These are phyloP conservation scores for Polyommatus iphigenia DNA, from an alignment of 2,888 invertebrate genomes.

Conservation along the genomic window DNA sequence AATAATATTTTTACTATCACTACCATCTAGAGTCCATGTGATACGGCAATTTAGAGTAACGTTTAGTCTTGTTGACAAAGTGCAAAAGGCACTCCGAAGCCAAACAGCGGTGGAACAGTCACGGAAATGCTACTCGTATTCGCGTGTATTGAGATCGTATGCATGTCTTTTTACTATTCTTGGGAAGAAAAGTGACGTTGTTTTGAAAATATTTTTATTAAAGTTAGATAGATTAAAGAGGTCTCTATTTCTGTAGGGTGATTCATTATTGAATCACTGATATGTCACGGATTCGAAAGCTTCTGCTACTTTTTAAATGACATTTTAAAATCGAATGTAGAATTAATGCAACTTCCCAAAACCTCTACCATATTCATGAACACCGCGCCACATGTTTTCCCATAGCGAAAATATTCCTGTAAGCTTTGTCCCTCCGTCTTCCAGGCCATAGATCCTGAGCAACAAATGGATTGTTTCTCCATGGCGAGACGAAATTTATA, in stretches of 20 bases:
- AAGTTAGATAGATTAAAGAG: too few relatives aligned
- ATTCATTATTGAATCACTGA: neutral
- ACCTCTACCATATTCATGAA: neutral
- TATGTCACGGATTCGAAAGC: neutral
- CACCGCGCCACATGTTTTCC: conserved; percentile 50
- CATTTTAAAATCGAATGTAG: neutral
- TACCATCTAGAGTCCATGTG: neutral
- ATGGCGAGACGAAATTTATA: conserved; percentile 53
- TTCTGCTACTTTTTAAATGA: neutral
- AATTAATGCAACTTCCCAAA: neutral
- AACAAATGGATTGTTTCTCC: conserved; percentile 72
- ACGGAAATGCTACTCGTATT: neutral
- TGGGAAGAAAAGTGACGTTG: neutral
- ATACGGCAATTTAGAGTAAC: neutral
- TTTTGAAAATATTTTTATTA: neutral
- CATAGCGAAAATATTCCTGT: conserved; percentile 49
- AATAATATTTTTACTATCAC: neutral
- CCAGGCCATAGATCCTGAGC: conserved; percentile 66
- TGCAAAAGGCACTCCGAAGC: neutral
- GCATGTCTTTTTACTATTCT: neutral
- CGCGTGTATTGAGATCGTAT: conserved; percentile 1
- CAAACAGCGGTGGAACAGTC: neutral
- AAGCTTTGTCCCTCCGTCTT: conserved; percentile 46
- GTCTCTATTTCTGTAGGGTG: neutral
- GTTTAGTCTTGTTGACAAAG: neutral